phyloP scores from a whole-genome alignment of 2,888 invertebrate genomes.

The Trichopria drosophilae region DNA sequence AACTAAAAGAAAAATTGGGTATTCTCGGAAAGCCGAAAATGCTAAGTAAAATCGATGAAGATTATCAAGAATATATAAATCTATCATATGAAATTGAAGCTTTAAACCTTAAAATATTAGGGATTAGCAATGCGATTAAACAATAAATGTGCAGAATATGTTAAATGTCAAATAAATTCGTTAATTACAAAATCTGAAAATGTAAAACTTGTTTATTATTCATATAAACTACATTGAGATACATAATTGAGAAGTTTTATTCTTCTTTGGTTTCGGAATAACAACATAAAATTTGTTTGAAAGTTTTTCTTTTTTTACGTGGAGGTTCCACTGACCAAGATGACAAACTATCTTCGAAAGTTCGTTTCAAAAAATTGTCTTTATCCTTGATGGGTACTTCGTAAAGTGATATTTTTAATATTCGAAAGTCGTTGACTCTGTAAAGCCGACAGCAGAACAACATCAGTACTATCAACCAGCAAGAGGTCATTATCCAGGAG shows the following conservation, averaged over 20 bases:
- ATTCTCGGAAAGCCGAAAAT: conserved; percentile 31
- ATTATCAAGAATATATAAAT: conserved; percentile 19
- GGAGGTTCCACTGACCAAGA: conserved; percentile 3
- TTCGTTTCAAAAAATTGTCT: neutral
- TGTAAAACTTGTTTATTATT: no score
- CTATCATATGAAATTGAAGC: conserved; percentile 18
- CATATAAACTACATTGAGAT: no score
- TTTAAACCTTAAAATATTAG: conserved; percentile 6
- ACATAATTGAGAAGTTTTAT: no score
- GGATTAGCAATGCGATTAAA: neutral
- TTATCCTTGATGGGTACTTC: conserved; percentile 22
- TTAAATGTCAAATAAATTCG: no score
- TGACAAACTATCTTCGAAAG: conserved; percentile 18
- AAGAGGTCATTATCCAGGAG: conserved; percentile 39
- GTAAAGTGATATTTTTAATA: conserved; percentile 39
- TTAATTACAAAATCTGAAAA: no score
- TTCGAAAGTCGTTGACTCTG: conserved; percentile 39
- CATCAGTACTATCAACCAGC: conserved; percentile 40
- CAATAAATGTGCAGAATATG: neutral
- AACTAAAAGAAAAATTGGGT: conserved; percentile 26
- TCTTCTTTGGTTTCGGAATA: neutral
- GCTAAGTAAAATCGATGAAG: conserved; percentile 32
- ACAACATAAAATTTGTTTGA: neutral
- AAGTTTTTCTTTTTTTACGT: conserved; percentile 9
- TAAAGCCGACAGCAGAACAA: conserved; percentile 37